These are phyloP conservation scores for Drosophila affinis DNA, from an alignment of 2,888 invertebrate species.

Conservation along the genomic window DNA sequence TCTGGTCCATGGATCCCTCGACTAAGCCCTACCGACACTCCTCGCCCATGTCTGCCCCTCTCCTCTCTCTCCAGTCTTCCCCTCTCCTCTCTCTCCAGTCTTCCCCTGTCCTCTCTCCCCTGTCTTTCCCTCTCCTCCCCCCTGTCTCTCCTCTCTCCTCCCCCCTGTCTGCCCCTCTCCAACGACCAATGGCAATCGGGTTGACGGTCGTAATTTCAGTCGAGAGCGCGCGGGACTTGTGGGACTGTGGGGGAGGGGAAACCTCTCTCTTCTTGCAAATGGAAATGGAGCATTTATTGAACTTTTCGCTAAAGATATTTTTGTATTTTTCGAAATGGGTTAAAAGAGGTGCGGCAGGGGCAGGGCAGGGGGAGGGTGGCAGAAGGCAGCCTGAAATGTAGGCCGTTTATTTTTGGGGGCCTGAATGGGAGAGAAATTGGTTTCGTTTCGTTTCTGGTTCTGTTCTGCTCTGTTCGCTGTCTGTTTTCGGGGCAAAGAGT, in stretches of 20 bases:
- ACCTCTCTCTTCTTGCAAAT: conserved; percentile 34
- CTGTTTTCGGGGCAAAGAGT: conserved; percentile 24
- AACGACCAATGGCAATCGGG: conserved; percentile 55
- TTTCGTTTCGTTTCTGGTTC: not conserved
- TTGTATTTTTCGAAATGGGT: conserved; percentile 65
- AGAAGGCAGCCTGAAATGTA: conserved; percentile 50
- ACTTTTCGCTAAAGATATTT: conserved; percentile 72
- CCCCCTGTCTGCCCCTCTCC: not conserved
- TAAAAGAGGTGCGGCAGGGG: conserved; percentile 34
- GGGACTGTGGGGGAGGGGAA: conserved; percentile 17
- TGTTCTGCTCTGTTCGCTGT: not conserved
- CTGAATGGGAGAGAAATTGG: conserved; percentile 16
- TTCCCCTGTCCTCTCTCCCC: not conserved
- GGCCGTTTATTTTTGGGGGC: conserved; percentile 60
- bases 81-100: not conserved
- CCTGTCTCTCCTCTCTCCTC: not conserved
- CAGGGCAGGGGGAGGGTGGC: not conserved
- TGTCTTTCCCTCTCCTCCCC: not conserved
- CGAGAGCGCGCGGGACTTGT: conserved; percentile 15
- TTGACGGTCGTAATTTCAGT: conserved; percentile 65
- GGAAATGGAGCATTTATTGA: conserved; percentile 75
- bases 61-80: not conserved
- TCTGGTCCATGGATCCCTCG: conserved; percentile 14
- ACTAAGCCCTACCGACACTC: not conserved
- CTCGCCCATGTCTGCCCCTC: not conserved